These are phyloP conservation scores for Melanotaenia boesemani DNA, from an alignment of 2,797 vertebrate genomes.

Conservation along the genomic window DNA sequence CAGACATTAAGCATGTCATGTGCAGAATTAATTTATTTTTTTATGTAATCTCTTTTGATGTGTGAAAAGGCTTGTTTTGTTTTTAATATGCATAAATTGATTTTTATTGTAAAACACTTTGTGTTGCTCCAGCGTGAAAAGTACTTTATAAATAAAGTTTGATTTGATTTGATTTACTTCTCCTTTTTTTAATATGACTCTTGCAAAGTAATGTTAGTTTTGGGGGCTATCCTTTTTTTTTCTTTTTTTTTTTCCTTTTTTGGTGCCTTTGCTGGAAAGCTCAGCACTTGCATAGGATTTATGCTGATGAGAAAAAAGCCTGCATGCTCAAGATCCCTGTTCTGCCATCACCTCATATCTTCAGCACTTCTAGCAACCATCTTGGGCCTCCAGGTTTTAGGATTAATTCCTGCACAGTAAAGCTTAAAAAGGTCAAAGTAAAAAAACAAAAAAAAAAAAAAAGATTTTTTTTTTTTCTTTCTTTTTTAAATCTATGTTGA, in stretches of 20 bases:
- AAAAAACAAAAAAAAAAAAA: background rate
- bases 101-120: no score
- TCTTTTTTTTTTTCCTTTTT: background rate
- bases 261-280: slow-evolving; percentile 50
- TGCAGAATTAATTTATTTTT: no score
- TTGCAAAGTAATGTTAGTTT: slow-evolving; percentile 62
- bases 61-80: no score
- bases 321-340: slow-evolving; percentile 36
- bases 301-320: slow-evolving; percentile 56
- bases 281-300: slow-evolving; percentile 64
- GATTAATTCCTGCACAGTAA: background rate
- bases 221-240: slow-evolving; percentile 36
- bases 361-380: slow-evolving; percentile 39
- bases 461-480: slow-evolving; percentile 10
- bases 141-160: no score
- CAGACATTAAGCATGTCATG: no score
- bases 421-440: background rate
- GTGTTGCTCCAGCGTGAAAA: no score
- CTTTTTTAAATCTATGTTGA: slow-evolving; percentile 11
- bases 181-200: slow-evolving; percentile 49
- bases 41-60: no score
- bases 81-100: no score
- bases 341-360: slow-evolving; percentile 41
- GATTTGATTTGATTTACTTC: slow-evolving; percentile 15
- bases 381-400: slow-evolving; percentile 19